These are phyloP conservation scores for Ia io DNA, from an alignment of 2,113 vertebrate genomes.

Conservation along the genomic window DNA sequence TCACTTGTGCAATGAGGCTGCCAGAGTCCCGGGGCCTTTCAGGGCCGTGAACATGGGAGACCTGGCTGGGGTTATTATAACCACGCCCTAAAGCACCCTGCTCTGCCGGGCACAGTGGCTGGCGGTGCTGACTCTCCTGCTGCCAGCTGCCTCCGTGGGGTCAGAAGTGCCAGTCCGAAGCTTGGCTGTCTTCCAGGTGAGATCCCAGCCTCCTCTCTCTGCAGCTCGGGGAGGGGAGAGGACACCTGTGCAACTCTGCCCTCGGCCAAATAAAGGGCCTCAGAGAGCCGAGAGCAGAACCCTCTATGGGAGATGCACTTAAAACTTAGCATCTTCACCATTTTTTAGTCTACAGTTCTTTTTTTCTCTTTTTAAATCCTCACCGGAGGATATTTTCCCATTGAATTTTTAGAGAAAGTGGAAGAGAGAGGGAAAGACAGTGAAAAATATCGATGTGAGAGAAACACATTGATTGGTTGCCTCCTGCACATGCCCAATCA, in stretches of 20 bases:
- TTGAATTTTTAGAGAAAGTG: too few species aligned
- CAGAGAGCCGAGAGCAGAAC: not conserved
- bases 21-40: not conserved
- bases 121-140: too few species aligned
- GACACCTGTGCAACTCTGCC: not conserved
- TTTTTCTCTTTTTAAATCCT: too few species aligned
- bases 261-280: not conserved
- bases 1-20: not conserved
- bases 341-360: too few species aligned
- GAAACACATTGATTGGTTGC: too few species aligned
- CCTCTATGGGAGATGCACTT: not conserved
- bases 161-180: not conserved
- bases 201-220: not conserved
- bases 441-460: too few species aligned
- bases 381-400: too few species aligned
- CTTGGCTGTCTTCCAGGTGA: not conserved
- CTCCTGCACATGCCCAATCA: too few species aligned
- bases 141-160: not conserved
- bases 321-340: too few species aligned
- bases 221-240: not conserved
- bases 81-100: too few species aligned
- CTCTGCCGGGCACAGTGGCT: not conserved
- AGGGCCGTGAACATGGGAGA: not conserved
- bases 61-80: not conserved
- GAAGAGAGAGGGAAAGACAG: too few species aligned